Evolutionary conservation across 2,888 invertebrate species (phyloP), one percentile per base, ranked within the genome.

Genomic region (Cyaniris semiargus): DNA sequence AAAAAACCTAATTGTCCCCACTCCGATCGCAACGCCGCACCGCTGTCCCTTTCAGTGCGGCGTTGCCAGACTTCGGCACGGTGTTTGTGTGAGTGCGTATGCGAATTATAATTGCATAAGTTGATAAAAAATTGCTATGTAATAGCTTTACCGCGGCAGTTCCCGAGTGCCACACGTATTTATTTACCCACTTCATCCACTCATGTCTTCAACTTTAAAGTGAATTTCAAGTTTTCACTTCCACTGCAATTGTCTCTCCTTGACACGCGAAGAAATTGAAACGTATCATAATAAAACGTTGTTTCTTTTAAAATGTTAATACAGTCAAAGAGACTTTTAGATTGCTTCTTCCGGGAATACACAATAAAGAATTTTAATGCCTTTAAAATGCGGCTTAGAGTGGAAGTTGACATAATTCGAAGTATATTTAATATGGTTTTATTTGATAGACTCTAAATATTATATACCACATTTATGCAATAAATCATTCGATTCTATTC

Each of bases 261-360:
- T 66, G 66, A 66, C 66, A 66, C 66, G 66, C 66, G 27, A 66
- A 27, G 66, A 13, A 66, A 31, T 66, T 66, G 27, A 66, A 66
- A 66, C 66, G 66, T 60, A 23, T 21, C 60, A 66, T 66, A 21
- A 66, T 27, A 66, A 66, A 66, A 31, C 13, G 44, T 10, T 44
- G 44, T 44, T 71, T 70, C 70, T n/a, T 71, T 71, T 70, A 7
- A 70, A 70, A 34, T 18, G 27, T 70, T 23, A 31, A 34, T 70
- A 70, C 21, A 70, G 56, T 76, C 76, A 76, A 76, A 76, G 70
- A 70, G 76, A 76, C 76, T 76, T 27, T 48, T 53, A 71, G 70
- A 76, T 76, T 76, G 53, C 56, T 71, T 76, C 48, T 53, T 53
- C 23, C 27, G 15, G 6, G 66, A 27, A 66, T 27, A 31, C 6